Evolutionary conservation across 92 coral and sea anemone species (phyloP), one percentile per base, ranked within the genome.

Genomic region (Desmophyllum pertusum): DNA sequence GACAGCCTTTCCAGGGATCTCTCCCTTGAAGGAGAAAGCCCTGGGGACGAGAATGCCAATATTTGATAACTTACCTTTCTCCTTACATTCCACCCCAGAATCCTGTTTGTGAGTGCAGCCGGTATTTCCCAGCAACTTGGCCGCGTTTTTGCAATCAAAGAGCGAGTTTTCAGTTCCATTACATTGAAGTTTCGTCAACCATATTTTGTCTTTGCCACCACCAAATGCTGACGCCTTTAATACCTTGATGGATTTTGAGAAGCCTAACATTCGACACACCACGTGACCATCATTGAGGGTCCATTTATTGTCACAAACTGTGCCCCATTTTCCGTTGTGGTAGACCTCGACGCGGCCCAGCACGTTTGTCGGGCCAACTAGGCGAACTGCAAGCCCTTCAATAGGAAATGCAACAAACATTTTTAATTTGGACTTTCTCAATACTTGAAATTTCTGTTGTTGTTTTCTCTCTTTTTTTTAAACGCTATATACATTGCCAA

Each of bases 111-210:
- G 80, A 11, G 35, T 11, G 10, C 80, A 76, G 0, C 23, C 65
- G n/a, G 80, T 52, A 3, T 53, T 30, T 53, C 80, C 80, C 35
- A 76, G 68, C 17, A 4, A 35, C 48, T 5, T 19, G 36, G 0
- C 18, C 23, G 67, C 80, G 19, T 76, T 76, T 35, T 37, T 23
- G 5, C 68, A 76, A 4, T 36, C n/a, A 13, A 76, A 36, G 19
- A 76, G 30, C 68, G 80, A 53, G 19, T 43, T 76, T n/a, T 76
- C 80, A 53, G 61, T 55, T 4, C 80, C 80, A 36, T 19, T 52
- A 55, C 80, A 76, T 21, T 30, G 0, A 36, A 76, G 80, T 13
- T 55, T 53, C 19, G 68, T 38, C 67, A 76, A 36, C 80, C 80
- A 76, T 55, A 76, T 76, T 38, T n/a, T 8, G 6, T 68, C 80